Evolutionary conservation across 2,888 invertebrate genomes (phyloP).

Genomic region (Lasioglossum oenotherae): DNA sequence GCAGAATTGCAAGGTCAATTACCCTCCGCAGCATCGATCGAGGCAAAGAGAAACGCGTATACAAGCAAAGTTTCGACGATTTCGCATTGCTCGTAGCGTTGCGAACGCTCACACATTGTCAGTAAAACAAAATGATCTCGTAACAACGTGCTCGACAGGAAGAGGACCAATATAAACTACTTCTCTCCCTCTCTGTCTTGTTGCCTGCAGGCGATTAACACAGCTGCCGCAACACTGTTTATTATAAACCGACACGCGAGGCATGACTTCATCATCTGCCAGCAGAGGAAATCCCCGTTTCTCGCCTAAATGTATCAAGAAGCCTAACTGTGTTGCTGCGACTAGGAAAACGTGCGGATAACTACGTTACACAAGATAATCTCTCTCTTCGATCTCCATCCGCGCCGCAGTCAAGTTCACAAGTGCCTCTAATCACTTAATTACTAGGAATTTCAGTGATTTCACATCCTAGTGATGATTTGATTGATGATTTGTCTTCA

Average conservation of each 20-base stretch:
- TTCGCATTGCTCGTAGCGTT: neutral
- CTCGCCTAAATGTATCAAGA: neutral
- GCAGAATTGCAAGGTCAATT: neutral
- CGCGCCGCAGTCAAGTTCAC: neutral
- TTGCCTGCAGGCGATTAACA: neutral
- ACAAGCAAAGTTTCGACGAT: neutral
- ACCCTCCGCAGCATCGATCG: neutral
- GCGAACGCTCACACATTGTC: neutral
- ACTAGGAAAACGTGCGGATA: neutral
- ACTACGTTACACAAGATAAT: neutral
- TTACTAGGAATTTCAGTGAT: neutral
- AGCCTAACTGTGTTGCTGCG: neutral
- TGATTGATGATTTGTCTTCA: neutral
- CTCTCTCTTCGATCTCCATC: neutral
- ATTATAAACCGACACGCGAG: neutral
- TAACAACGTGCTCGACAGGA: neutral
- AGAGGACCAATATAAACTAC: neutral
- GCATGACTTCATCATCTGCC: slow-evolving; percentile 2
- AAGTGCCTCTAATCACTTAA: neutral
- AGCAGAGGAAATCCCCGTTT: neutral
- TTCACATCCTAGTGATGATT: neutral
- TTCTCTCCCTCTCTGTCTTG: neutral
- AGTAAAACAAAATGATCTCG: neutral
- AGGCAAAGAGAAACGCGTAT: neutral
- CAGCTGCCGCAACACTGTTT: neutral